Evolutionary conservation across 2,113 vertebrate species (phyloP), one percentile per base, ranked within the genome.

Genomic region (Gambusia affinis): DNA sequence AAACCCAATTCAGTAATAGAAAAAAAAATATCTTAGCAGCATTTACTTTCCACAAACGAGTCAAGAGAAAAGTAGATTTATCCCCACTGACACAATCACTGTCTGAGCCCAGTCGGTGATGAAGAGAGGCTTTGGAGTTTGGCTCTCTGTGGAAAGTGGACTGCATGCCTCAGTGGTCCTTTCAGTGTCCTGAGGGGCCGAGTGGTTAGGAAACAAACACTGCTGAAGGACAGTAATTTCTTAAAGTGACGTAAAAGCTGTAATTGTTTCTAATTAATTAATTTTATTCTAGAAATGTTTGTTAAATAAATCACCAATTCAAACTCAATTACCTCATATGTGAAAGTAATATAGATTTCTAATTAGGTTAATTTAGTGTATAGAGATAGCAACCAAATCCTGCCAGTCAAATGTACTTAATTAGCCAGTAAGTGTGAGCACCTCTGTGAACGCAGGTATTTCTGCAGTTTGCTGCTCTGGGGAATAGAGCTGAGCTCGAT

Each of bases 61-160:
- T 11, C 51, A 51, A 66, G 28, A 31, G 2, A 79, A 79, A 35
- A 75, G 83, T 82, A 88, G 78, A 76, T 73, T 28, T 29, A 84
- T 85, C 71, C 77, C 77, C 85, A 70, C 81, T 65, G 79, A 83
- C 80, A 70, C 70, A 66, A 35, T 78, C 81, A 80, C 79, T 76
- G 76, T 70, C 39, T 17, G 73, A 69, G 64, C 51, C 14, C 70
- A 24, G 42, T 61, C 24, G 31, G 72, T 74, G 84, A 76, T 78
- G 75, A 80, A 70, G 78, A 78, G 57, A 73, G 42, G 76, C 73
- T 87, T 86, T 88, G 74, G 85, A 84, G 80, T 78, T 10, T 0
- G 57, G 33, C 67, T 47, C 57, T 72, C 60, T 64, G 69, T 64
- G 64, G 62, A 66, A 54, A 64, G 66, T 22, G 70, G 65, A 84